Evolutionary conservation across 23 tunicate species (phyloP).

Genomic region (Corella eumyota): DNA sequence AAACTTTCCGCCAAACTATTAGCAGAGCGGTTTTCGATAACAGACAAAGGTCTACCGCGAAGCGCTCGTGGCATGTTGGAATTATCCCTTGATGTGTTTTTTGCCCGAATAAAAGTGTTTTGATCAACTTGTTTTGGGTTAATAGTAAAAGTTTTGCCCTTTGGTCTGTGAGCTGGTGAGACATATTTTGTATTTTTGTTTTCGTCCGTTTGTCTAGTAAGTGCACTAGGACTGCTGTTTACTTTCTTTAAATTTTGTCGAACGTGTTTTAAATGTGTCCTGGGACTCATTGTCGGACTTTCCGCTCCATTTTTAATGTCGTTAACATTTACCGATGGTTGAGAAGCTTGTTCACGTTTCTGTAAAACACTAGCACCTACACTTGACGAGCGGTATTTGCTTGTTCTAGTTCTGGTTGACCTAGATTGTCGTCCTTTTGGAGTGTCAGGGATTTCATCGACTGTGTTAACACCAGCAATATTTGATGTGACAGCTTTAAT

Average conservation of each 20-base stretch:
- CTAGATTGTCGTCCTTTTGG: slow-evolving; percentile 26
- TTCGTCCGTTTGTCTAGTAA: not conserved
- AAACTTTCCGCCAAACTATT: no score
- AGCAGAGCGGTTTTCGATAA: slow-evolving; percentile 16
- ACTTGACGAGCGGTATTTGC: slow-evolving; percentile 68
- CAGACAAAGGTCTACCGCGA: slow-evolving; percentile 18
- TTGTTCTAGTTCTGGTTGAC: slow-evolving; percentile 18
- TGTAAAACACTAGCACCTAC: slow-evolving; percentile 50
- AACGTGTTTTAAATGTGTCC: slow-evolving; percentile 61
- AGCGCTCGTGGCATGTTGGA: not conserved
- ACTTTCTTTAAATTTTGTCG: slow-evolving; percentile 81
- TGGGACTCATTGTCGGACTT: slow-evolving; percentile 52
- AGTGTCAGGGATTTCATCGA: slow-evolving; percentile 10
- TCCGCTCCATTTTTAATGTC: not conserved
- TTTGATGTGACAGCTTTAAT: slow-evolving; percentile 58
- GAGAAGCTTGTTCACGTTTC: slow-evolving; percentile 4
- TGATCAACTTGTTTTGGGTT: slow-evolving; percentile 1
- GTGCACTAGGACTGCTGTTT: not conserved
- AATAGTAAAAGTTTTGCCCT: slow-evolving; percentile 15
- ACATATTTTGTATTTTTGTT: not conserved
- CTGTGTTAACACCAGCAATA: slow-evolving; percentile 7
- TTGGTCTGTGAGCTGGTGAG: slow-evolving; percentile 3
- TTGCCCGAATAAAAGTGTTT: not conserved
- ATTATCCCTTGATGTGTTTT: not conserved
- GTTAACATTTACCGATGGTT: no score